Conservation (phyloP, 92 coral and sea anemone genomes). For the Diadumene lineata region DNA sequence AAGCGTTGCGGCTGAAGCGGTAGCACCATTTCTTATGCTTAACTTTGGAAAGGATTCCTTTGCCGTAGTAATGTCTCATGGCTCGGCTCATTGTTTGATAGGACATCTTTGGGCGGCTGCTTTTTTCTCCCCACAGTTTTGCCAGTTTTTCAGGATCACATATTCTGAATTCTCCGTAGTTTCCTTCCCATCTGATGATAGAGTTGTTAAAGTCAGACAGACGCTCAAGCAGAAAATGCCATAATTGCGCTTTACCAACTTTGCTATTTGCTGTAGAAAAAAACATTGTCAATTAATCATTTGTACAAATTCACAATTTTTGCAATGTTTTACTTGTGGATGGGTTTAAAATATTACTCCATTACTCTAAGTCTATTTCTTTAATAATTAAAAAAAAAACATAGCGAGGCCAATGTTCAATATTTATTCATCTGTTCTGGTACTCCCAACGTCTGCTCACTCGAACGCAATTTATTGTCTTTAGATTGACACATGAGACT, state of each 20-base stretch:
- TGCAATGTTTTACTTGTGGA: too few relatives aligned
- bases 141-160: slow-evolving; percentile 16
- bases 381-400: too few relatives aligned
- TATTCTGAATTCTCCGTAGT: slow-evolving; percentile 25
- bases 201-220: background rate
- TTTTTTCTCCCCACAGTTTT: slow-evolving; percentile 24
- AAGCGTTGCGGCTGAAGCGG: slow-evolving; percentile 16
- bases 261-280: background rate
- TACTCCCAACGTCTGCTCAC: too few relatives aligned
- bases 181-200: slow-evolving; percentile 23
- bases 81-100: slow-evolving; percentile 35
- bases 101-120: slow-evolving; percentile 24
- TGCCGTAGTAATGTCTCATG: slow-evolving; percentile 22
- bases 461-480: too few relatives aligned
- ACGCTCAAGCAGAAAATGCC: slow-evolving; percentile 25
- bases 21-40: slow-evolving; percentile 33
- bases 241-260: background rate
- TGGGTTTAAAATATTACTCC: too few relatives aligned
- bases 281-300: too few relatives aligned
- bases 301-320: too few relatives aligned
- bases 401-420: too few relatives aligned
- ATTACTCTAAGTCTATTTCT: too few relatives aligned
- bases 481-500: too few relatives aligned
- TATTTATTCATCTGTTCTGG: too few relatives aligned
- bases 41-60: slow-evolving; percentile 28